phyloP scores from a whole-genome alignment of 2,113 vertebrate species.

The Phalacrocorax brasilianus region DNA sequence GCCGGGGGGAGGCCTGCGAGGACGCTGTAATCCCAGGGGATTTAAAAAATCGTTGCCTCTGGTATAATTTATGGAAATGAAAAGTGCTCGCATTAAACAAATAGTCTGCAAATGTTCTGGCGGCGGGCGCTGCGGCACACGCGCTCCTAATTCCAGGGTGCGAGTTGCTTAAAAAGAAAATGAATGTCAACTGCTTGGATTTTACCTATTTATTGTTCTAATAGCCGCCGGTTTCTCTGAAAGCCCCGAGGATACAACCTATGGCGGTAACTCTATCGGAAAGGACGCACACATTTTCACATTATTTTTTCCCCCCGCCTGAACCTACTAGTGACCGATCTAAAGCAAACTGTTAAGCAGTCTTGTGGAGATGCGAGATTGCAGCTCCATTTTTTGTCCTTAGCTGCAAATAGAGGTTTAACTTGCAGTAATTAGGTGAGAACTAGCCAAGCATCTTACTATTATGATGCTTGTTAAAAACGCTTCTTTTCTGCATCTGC shows the following conservation, averaged over 20 bases:
- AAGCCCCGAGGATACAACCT: slow-evolving; percentile 15
- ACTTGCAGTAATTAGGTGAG: slow-evolving; percentile 95
- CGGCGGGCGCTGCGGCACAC: neutral
- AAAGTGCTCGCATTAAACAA: slow-evolving; percentile 66
- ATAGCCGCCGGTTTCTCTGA: slow-evolving; percentile 30
- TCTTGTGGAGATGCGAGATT: slow-evolving; percentile 71
- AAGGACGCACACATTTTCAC: slow-evolving; percentile 28
- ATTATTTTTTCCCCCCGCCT: neutral
- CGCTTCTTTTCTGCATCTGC: slow-evolving; percentile 91
- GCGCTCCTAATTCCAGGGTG: slow-evolving; percentile 6
- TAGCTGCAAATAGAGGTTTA: slow-evolving; percentile 89
- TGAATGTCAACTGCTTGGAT: slow-evolving; percentile 15
- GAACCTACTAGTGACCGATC: slow-evolving; percentile 41
- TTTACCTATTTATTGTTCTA: slow-evolving; percentile 59
- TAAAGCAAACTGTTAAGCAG: slow-evolving; percentile 69
- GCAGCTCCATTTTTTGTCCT: slow-evolving; percentile 77
- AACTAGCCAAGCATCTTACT: slow-evolving; percentile 93
- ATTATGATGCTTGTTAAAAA: slow-evolving; percentile 97
- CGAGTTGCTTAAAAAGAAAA: slow-evolving; percentile 37
- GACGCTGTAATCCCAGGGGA: slow-evolving; percentile 57
- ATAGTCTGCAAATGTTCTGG: slow-evolving; percentile 33
- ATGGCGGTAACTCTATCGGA: slow-evolving; percentile 40
- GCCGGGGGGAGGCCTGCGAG: slow-evolving; percentile 45
- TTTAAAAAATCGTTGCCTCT: slow-evolving; percentile 67
- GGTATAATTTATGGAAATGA: slow-evolving; percentile 74